Evolutionary conservation across 2,113 vertebrate species (phyloP).

Genomic region (Mus musculus): DNA sequence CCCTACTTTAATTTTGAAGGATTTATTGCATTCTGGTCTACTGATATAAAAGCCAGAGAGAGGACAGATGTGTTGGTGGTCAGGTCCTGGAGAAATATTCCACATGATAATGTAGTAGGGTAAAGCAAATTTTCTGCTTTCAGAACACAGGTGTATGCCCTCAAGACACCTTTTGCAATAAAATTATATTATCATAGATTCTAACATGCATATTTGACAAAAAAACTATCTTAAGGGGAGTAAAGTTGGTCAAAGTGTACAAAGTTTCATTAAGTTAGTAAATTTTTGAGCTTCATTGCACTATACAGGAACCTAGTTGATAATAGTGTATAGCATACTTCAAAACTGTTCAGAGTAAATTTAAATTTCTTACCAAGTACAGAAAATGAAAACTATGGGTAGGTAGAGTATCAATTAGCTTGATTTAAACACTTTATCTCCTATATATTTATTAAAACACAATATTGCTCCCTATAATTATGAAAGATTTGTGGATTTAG

Average conservation of each 20-base stretch:
- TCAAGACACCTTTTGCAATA: neutral
- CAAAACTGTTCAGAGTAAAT: neutral
- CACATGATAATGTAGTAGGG: neutral
- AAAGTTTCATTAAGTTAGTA: neutral
- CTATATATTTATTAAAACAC: neutral
- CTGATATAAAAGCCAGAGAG: slow-evolving; percentile 73
- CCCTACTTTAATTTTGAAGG: slow-evolving; percentile 71
- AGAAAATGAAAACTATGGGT: neutral
- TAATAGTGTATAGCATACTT: neutral
- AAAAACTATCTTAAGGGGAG: neutral
- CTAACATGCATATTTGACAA: neutral
- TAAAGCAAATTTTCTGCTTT: neutral
- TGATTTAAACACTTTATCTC: neutral
- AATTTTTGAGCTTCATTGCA: neutral
- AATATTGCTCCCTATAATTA: neutral
- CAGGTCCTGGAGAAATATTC: neutral
- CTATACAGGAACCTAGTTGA: neutral
- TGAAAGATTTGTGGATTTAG: neutral
- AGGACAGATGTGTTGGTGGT: slow-evolving; percentile 70
- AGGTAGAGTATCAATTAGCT: neutral
- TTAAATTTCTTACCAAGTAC: neutral
- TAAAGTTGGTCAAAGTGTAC: neutral
- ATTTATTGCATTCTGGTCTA: slow-evolving; percentile 74
- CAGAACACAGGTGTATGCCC: neutral
- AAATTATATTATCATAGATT: neutral